Conservation (phyloP, 2,888 invertebrate species). For the Harpalus rubripes region DNA sequence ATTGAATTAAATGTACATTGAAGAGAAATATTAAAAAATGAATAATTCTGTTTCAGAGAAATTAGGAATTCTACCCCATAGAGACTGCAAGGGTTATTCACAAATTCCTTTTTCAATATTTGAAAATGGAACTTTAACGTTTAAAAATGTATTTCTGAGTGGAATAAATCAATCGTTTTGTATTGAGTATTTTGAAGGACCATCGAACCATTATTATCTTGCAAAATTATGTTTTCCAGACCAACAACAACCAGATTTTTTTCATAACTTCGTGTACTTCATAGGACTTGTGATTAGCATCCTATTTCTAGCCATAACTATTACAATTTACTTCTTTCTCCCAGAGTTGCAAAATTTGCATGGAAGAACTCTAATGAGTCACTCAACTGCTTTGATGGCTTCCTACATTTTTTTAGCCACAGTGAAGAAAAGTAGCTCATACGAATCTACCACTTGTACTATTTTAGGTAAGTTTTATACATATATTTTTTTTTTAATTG, state of each 20-base stretch:
- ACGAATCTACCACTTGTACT: not conserved
- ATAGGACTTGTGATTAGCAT: conserved; percentile 46
- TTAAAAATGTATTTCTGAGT: not conserved
- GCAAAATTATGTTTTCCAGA: conserved; percentile 36
- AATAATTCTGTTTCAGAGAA: conserved; percentile 20
- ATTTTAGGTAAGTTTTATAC: conserved; percentile 51
- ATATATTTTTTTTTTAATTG: not conserved
- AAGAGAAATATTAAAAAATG: not conserved
- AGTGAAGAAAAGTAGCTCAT: conserved; percentile 26
- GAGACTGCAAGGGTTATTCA: not conserved
- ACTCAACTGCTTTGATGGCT: conserved; percentile 43
- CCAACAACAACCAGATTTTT: not conserved
- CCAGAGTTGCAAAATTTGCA: conserved; percentile 57
- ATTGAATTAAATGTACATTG: not conserved
- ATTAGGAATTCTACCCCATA: not conserved
- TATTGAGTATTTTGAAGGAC: conserved; percentile 20
- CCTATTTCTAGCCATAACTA: conserved; percentile 47
- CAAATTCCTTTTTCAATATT: not conserved
- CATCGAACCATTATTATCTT: not conserved
- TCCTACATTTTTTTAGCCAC: conserved; percentile 47
- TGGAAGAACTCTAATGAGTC: conserved; percentile 57
- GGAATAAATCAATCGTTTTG: conserved; percentile 24
- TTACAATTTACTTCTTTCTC: conserved; percentile 54
- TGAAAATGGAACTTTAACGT: not conserved
- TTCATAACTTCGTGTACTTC: conserved; percentile 33